These are phyloP conservation scores for Cercocebus atys DNA, from an alignment of 2,113 vertebrate genomes.

Conservation along the genomic window DNA sequence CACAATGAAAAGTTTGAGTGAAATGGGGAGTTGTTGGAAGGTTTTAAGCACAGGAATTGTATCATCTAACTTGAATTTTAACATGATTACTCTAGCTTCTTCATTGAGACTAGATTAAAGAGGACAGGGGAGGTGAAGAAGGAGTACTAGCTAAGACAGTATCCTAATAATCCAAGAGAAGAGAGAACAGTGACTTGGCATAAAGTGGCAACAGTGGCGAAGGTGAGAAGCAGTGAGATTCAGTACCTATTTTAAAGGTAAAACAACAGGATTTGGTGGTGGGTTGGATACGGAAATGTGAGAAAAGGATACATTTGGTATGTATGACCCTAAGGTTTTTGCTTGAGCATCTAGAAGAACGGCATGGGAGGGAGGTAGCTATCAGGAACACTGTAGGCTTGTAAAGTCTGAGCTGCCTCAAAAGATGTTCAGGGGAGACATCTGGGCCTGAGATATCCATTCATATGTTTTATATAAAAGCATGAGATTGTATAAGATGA, in stretches of 20 bases:
- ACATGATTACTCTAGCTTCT: background rate
- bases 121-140: background rate
- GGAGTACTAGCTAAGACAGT: background rate
- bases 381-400: background rate
- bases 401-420: background rate
- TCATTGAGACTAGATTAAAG: background rate
- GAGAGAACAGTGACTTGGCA: background rate
- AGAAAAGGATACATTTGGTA: background rate
- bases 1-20: background rate
- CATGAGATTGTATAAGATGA: background rate
- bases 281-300: background rate
- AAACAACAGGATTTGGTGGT: background rate
- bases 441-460: background rate
- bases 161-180: background rate
- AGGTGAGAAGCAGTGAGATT: background rate
- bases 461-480: background rate
- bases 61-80: background rate
- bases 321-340: background rate
- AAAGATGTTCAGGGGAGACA: background rate
- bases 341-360: background rate
- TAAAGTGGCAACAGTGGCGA: too few relatives aligned
- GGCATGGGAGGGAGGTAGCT: background rate
- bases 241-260: background rate
- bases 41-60: background rate
- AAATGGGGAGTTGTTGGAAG: background rate